Base-by-base conservation (phyloP, 2,113 vertebrate species). In the Psittacus erithacus region DNA sequence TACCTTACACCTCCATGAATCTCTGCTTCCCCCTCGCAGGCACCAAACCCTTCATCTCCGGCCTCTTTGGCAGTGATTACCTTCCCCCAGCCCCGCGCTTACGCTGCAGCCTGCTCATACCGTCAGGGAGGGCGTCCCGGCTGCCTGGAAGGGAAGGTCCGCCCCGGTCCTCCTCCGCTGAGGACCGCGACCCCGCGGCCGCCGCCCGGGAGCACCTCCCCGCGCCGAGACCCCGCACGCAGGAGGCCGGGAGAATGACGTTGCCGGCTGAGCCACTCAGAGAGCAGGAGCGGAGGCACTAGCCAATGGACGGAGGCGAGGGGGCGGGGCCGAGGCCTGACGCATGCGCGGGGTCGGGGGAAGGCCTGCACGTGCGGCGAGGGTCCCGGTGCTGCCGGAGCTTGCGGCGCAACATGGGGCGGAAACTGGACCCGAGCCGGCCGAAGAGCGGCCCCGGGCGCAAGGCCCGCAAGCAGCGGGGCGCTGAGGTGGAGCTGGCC, bases 381-480 rank as follows among this genome's bases (percentile, higher is more conserved):
- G 5, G 22, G 46, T 12, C 17, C 16, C 10, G 29, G 59, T 7
- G 22, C 7, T 1, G 47, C 8, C 35, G 39, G 52, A 7, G 71
- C 7, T 3, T 6, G 41, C 3, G 1, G 35, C 9, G 92, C 79
- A 11, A 87, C 89, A 99, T 99, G 99, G 99, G 99, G 95, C 98
- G 99, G 35, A 99, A 98, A 82, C 97, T 99, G 90, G 99, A 99
- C 95, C 98, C 99, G 82, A 98, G 96, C 44, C 98, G 79, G 82
- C 98, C 98, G 92, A 98, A 98, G 94, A 99, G 98, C 52, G 99
- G 99, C 13, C 99, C 99, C 0, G 99, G 99, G 49, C 98, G 98
- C 28, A 99, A 99, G 93, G 82, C 99, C 64, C 98, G 97, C 57
- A 99, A 99, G 92, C 99, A 99, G 95, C 97, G 98, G 27, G 99